Base-by-base conservation (phyloP, 2,888 invertebrate genomes). In the Rugalucina vietnamica region DNA sequence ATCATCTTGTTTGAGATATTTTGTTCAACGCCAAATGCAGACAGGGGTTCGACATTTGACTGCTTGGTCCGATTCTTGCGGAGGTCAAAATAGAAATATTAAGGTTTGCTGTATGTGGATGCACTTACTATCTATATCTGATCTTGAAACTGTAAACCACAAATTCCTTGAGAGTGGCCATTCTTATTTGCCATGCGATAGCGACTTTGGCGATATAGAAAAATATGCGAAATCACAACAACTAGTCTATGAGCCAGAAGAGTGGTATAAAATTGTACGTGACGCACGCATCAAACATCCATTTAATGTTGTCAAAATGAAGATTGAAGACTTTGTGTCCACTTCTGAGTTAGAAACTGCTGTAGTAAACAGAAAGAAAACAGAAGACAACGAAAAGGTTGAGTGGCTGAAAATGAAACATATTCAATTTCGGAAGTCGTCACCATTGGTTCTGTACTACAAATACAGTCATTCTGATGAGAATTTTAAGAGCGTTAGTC, bases 131-230 rank as follows among this genome's bases (percentile, higher is more conserved):
- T 54, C 50, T 24, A 29, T 57, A 12, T n/a, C 75, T 36, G 18
- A 50, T 24, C 71, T 60, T 37, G 60, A 65, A 65, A 39, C 60
- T 4, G 27, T 65, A 27, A 27, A 65, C 24, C 60, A 60, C 14
- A 60, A 76, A 65, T 76, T 60, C 32, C 24, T 76, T 1, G 60
- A 34, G 10, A 76, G 76, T 65, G 76, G 76, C 1, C 76, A 73
- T 39, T 76, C 76, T 18, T 76, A 65, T 39, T n/a, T 76, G 29
- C 65, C 76, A 27, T 76, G 65, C 39, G 76, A 76, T n/a, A 39
- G 37, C 39, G 76, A 76, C 36, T 76, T 76, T 65, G 60, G 65
- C 3, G 76, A 76, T 39, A 65, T 76, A 39, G 65, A 65, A 60
- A 54, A 34, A n/a, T 76, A 8, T 27, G 39, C 54, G 29, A 76